Evolutionary conservation across 2,888 invertebrate genomes (phyloP).

Genomic region (Deroplatys truncata): DNA sequence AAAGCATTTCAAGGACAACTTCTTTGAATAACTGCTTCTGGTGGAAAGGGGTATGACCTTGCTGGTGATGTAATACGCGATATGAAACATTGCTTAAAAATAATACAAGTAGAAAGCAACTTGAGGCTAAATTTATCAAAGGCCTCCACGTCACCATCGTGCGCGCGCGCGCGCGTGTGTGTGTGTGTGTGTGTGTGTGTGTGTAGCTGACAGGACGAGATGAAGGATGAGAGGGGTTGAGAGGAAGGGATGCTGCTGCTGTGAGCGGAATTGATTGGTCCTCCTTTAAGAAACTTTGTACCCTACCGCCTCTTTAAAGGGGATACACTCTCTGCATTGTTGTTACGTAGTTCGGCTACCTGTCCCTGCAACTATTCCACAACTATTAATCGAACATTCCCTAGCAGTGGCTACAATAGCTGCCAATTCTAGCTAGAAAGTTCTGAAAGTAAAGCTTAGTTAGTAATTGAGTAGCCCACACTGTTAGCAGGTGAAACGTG

Average conservation of each 20-base stretch:
- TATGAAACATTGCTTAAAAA: background rate
- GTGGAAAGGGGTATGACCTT: too few species aligned
- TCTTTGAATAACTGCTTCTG: too few species aligned
- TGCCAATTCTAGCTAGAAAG: background rate
- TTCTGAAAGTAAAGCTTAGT: background rate
- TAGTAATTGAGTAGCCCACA: background rate
- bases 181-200: background rate
- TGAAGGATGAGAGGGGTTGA: background rate
- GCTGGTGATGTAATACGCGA: background rate
- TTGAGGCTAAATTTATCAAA: background rate
- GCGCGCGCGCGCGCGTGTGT: too few species aligned
- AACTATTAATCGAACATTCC: too few species aligned
- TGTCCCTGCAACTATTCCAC: background rate
- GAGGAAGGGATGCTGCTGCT: background rate
- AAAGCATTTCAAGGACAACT: too few species aligned
- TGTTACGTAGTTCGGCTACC: background rate
- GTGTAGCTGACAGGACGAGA: slow-evolving; percentile 3
- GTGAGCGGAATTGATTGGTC: slow-evolving; percentile 3
- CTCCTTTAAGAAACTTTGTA: background rate
- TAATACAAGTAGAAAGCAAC: background rate
- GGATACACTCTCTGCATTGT: background rate
- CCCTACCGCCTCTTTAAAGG: background rate
- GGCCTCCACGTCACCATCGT: background rate
- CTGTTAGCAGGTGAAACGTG: background rate
- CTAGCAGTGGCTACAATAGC: too few species aligned